Conservation (phyloP, 2,113 vertebrate species). For the Phylloscopus trochilus region DNA sequence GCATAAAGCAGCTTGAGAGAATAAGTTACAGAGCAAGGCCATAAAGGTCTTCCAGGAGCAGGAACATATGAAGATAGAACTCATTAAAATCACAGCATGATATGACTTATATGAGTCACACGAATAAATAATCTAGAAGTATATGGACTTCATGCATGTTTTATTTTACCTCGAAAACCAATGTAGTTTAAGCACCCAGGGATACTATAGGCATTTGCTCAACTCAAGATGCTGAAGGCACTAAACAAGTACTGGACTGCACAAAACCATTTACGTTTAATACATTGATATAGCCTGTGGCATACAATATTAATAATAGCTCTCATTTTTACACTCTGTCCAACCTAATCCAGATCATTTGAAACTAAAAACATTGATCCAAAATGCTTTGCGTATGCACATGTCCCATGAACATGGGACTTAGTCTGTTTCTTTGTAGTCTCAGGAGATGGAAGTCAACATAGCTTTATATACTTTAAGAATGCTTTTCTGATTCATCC, state of each 20-base stretch:
- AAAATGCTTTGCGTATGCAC: background rate
- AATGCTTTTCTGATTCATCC: background rate
- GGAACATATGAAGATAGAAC: conserved; percentile 1
- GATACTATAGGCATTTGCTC: background rate
- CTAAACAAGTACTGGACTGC: background rate
- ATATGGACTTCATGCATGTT: background rate
- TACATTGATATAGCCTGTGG: background rate
- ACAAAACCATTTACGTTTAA: background rate
- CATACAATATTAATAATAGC: background rate
- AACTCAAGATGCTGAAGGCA: background rate
- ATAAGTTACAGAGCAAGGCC: background rate
- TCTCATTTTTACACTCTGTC: background rate
- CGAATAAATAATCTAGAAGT: conserved; percentile 12
- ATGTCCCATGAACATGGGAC: background rate
- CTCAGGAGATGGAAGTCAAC: background rate
- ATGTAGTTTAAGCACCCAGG: background rate
- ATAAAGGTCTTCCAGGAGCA: background rate
- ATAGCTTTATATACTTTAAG: background rate
- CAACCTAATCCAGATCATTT: background rate
- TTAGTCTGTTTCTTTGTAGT: background rate
- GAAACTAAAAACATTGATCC: background rate
- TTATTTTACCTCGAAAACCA: background rate
- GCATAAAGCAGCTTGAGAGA: background rate
- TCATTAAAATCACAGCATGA: conserved; percentile 46
- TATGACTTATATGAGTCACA: background rate